Evolutionary conservation across 2,888 invertebrate species (phyloP).

Genomic region (Chaetoderma sp.): DNA sequence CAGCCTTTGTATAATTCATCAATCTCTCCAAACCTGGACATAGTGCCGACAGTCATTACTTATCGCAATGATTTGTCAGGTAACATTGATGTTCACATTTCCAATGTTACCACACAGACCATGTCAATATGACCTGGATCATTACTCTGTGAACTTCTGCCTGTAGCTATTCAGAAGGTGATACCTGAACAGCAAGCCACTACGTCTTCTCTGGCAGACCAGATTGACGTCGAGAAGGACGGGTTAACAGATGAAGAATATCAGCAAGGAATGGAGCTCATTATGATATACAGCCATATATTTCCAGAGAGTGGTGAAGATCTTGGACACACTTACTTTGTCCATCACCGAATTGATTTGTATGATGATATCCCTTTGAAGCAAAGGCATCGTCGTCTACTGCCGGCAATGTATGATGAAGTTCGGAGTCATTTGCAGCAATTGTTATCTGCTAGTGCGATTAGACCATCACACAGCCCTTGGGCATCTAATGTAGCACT

Average conservation of each 20-base stretch:
- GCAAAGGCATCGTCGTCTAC: background rate
- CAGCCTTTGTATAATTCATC: background rate
- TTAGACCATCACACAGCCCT: background rate
- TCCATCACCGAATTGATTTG: background rate
- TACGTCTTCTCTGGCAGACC: background rate
- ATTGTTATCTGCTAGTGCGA: background rate
- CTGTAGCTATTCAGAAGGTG: background rate
- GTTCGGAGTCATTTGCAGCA: background rate
- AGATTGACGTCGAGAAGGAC: background rate
- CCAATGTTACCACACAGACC: background rate
- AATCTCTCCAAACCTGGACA: background rate
- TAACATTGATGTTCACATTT: background rate
- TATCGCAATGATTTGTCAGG: background rate
- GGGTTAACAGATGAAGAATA: background rate
- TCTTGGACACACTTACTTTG: background rate
- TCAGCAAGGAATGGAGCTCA: background rate
- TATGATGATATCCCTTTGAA: background rate
- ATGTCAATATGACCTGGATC: background rate
- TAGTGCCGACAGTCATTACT: background rate
- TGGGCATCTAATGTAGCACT: constrained; percentile 6
- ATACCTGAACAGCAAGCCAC: background rate
- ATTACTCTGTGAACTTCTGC: background rate
- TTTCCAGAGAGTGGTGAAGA: background rate
- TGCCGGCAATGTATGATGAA: background rate
- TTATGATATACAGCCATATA: background rate